phyloP scores from a whole-genome alignment of 2,797 vertebrate genomes.

The Hyperoplus lanceolatus region DNA sequence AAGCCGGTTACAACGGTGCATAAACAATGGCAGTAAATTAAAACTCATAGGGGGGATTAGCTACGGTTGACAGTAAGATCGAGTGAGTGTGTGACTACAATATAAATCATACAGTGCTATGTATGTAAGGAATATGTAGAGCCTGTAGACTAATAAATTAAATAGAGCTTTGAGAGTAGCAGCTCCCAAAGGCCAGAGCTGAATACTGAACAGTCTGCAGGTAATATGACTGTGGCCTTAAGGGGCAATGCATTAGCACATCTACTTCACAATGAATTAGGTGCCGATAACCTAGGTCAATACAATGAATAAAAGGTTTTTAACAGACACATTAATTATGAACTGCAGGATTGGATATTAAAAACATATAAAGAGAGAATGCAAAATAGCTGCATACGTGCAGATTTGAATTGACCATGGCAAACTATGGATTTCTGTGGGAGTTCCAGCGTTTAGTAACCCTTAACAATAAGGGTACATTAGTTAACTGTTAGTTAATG shows the following conservation, averaged over 20 bases:
- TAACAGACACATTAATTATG: background rate
- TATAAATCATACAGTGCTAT: conserved; percentile 35
- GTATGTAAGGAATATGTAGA: conserved; percentile 29
- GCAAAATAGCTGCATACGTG: no score
- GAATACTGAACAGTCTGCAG: conserved; percentile 44
- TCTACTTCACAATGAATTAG: conserved; percentile 10
- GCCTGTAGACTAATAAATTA: conserved; percentile 33
- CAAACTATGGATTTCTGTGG: no score
- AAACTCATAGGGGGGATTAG: conserved; percentile 35
- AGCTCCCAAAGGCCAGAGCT: conserved; percentile 7
- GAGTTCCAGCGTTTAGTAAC: no score
- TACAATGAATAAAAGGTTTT: conserved; percentile 4
- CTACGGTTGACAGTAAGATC: conserved; percentile 21
- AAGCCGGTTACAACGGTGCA: conserved; percentile 49
- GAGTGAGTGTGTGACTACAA: conserved; percentile 18
- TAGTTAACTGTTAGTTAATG: no score
- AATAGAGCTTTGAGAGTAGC: conserved; percentile 8
- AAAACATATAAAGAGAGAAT: background rate
- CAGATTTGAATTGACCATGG: no score
- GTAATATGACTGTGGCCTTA: conserved; percentile 32
- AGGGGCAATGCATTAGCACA: conserved; percentile 37
- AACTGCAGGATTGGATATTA: conserved; percentile 7
- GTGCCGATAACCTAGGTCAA: background rate
- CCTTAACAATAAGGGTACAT: no score
- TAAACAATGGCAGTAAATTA: conserved; percentile 72